These are phyloP conservation scores for Turritopsis rubra DNA, from an alignment of 30 jellyfish, hydroid and myxozoan genomes.

Conservation along the genomic window DNA sequence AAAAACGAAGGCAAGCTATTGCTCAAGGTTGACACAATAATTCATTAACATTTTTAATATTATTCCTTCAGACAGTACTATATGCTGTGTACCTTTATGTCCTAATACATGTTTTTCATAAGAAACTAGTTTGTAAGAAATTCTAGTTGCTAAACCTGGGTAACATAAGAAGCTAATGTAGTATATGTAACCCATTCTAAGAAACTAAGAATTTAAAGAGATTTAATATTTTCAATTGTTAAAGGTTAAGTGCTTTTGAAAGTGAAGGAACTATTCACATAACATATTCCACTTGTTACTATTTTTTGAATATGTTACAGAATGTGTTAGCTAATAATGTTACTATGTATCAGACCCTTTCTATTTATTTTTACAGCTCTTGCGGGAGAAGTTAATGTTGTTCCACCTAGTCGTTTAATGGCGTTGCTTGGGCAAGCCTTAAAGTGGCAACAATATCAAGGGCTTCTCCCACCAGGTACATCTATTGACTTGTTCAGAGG, in stretches of 20 bases:
- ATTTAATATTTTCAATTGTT: background rate
- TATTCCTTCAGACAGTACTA: background rate
- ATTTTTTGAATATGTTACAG: too few species aligned
- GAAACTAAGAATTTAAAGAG: background rate
- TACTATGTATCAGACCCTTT: background rate
- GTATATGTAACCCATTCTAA: too few species aligned
- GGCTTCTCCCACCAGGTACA: conserved; percentile 93
- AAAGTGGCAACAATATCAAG: conserved; percentile 96
- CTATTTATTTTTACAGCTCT: conserved; percentile 42
- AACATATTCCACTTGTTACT: too few species aligned
- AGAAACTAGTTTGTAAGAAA: too few species aligned
- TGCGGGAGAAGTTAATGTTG: conserved; percentile 89
- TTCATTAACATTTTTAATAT: background rate
- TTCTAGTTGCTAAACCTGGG: too few species aligned
- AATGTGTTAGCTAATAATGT: too few species aligned
- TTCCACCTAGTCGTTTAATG: conserved; percentile 91
- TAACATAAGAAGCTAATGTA: too few species aligned
- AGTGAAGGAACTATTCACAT: too few species aligned
- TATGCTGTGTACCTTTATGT: too few species aligned
- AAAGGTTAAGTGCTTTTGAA: background rate
- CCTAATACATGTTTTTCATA: background rate
- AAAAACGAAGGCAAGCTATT: conserved; percentile 70
- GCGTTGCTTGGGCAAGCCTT: conserved; percentile 94
- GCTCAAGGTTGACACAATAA: conserved; percentile 63
- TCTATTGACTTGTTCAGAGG: conserved; percentile 83